Conservation (phyloP, 2,888 invertebrate genomes). For the Tipula lateralis region DNA sequence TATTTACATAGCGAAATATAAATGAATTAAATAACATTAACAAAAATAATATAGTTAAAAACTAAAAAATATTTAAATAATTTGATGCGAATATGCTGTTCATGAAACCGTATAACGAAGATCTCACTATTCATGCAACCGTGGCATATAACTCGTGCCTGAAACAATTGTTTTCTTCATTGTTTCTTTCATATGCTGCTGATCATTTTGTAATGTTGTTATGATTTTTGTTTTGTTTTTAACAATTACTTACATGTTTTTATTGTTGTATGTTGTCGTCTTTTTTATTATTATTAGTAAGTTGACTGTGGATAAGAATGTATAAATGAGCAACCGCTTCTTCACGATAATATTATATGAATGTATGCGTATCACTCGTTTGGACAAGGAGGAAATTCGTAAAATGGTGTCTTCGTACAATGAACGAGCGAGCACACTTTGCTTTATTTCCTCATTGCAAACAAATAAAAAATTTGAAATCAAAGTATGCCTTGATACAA, state of each 20-base stretch:
- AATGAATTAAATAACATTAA: background rate
- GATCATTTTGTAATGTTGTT: background rate
- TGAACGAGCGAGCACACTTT: too few species aligned
- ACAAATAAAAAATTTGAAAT: too few species aligned
- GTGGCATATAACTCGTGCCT: constrained; percentile 2
- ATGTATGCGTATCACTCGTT: too few species aligned
- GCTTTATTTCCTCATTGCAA: too few species aligned
- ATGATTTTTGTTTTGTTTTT: background rate
- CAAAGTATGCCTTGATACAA: too few species aligned
- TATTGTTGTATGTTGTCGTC: background rate
- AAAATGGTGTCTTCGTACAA: too few species aligned
- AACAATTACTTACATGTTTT: background rate
- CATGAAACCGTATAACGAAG: constrained; percentile 15
- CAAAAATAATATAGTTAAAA: too few species aligned
- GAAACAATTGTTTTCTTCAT: constrained; percentile 24
- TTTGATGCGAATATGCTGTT: background rate
- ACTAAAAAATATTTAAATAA: background rate
- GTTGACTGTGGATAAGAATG: too few species aligned
- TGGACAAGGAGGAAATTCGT: too few species aligned
- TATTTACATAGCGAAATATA: background rate
- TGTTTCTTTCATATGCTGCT: background rate
- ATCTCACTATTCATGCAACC: constrained; percentile 24
- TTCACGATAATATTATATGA: too few species aligned
- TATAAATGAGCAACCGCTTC: too few species aligned
- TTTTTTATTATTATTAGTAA: too few species aligned